These are phyloP conservation scores for Brachyalestes nurse DNA, from an alignment of 2,797 vertebrate genomes.

Conservation along the genomic window DNA sequence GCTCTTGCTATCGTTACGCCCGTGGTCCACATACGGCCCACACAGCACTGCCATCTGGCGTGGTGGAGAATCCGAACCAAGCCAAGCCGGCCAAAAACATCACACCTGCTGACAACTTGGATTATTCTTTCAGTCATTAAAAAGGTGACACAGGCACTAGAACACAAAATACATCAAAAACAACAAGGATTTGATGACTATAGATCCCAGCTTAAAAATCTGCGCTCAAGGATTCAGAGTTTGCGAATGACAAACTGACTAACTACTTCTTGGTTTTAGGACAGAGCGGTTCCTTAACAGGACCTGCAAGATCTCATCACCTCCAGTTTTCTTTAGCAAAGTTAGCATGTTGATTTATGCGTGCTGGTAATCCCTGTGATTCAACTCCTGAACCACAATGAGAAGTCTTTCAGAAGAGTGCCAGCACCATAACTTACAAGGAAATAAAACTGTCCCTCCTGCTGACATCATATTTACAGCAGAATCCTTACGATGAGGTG, in stretches of 20 bases:
- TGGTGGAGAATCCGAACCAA: constrained; percentile 77
- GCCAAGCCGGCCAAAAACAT: constrained; percentile 73
- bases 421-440: constrained; percentile 49
- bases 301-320: constrained; percentile 10
- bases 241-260: background rate
- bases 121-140: constrained; percentile 67
- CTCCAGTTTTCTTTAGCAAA: constrained; percentile 31
- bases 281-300: constrained; percentile 10
- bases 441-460: constrained; percentile 44
- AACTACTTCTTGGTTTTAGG: background rate
- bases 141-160: constrained; percentile 63
- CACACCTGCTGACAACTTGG: constrained; percentile 70
- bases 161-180: constrained; percentile 39
- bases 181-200: constrained; percentile 16
- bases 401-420: constrained; percentile 36
- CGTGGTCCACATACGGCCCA: constrained; percentile 58
- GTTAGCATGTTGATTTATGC: constrained; percentile 39
- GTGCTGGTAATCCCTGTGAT: constrained; percentile 39
- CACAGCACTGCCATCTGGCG: constrained; percentile 77
- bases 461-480: constrained; percentile 56
- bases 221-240: background rate
- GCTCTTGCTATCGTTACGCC: constrained; percentile 54
- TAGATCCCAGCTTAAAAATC: background rate
- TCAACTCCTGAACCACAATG: constrained; percentile 41
- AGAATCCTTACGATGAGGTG: constrained; percentile 28